phyloP scores from a whole-genome alignment of 2,113 vertebrate genomes.

The Porphyrio hochstetteri region DNA sequence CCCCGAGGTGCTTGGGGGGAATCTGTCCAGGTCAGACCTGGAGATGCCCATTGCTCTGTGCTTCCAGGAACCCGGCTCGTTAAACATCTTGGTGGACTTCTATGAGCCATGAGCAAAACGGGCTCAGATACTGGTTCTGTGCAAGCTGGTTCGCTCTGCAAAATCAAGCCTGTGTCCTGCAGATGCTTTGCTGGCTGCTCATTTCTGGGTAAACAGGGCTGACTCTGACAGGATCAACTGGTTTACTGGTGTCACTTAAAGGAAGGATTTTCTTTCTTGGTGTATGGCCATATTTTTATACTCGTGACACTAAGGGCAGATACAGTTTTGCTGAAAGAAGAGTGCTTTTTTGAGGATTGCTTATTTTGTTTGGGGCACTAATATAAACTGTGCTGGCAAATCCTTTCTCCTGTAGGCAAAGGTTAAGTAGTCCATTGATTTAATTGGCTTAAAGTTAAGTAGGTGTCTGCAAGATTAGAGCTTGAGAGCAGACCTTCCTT shows the following conservation, averaged over 20 bases:
- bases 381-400: slow-evolving; percentile 68
- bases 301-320: slow-evolving; percentile 10
- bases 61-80: background rate
- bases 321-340: slow-evolving; percentile 43
- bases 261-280: background rate
- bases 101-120: background rate
- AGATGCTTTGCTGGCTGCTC: background rate
- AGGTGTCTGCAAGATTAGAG: slow-evolving; percentile 68
- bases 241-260: background rate
- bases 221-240: background rate
- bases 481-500: slow-evolving; percentile 33
- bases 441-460: slow-evolving; percentile 72
- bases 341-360: slow-evolving; percentile 54
- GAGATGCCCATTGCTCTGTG: background rate
- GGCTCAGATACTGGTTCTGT: background rate
- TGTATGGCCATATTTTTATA: background rate
- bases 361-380: slow-evolving; percentile 71
- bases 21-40: background rate
- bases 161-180: background rate
- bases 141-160: background rate
- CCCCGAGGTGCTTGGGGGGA: accelerated
- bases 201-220: background rate
- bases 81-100: background rate
- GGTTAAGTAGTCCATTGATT: slow-evolving; percentile 69
- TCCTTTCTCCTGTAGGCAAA: slow-evolving; percentile 67